These are phyloP conservation scores for Dasysyrphus albostriatus DNA, from an alignment of 2,888 invertebrate species.

Conservation along the genomic window DNA sequence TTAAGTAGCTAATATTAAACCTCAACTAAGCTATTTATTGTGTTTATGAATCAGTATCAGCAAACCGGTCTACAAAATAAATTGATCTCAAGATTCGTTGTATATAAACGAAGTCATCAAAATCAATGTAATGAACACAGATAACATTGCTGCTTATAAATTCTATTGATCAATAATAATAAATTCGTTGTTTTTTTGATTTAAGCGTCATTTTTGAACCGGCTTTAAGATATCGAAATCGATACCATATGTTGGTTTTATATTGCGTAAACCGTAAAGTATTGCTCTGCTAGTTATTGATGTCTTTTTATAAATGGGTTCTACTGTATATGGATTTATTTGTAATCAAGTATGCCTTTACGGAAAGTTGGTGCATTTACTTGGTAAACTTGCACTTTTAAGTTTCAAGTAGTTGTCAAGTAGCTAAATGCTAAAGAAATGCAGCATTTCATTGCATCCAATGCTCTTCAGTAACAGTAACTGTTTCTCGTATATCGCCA, in stretches of 20 bases:
- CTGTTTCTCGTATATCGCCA: neutral
- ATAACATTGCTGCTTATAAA: neutral
- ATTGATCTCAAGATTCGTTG: neutral
- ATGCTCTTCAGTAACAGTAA: neutral
- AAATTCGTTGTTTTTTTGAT: neutral
- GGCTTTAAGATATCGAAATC: neutral
- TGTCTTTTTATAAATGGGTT: constrained; percentile 1
- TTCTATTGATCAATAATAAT: neutral
- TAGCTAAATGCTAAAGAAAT: constrained; percentile 1
- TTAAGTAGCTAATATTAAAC: neutral
- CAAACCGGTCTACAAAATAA: neutral
- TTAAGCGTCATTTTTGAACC: neutral
- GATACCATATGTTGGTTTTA: constrained; percentile 16
- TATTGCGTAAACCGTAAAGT: neutral
- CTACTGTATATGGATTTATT: neutral
- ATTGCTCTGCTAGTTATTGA: neutral
- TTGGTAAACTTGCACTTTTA: constrained; percentile 50
- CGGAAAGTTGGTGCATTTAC: constrained; percentile 40
- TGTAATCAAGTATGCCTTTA: constrained; percentile 26
- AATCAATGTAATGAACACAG: neutral
- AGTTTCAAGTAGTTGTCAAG: constrained; percentile 30
- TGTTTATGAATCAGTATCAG: neutral
- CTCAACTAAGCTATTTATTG: neutral
- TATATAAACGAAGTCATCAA: neutral
- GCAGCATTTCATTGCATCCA: neutral